These are phyloP conservation scores for Sipha maydis DNA, from an alignment of 2,888 invertebrate genomes.

Conservation along the genomic window DNA sequence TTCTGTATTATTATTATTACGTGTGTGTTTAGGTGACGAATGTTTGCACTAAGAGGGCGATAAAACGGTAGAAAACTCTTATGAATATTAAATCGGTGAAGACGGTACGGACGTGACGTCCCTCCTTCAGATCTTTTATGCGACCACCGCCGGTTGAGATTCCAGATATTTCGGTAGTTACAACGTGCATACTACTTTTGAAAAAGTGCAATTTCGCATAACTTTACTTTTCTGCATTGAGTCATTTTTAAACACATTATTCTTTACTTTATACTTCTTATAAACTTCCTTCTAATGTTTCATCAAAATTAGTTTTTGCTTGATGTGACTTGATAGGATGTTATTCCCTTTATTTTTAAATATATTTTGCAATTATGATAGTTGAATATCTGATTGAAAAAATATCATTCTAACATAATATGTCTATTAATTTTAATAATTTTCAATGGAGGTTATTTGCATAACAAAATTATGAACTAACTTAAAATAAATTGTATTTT, in stretches of 20 bases:
- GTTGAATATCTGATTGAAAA: no score
- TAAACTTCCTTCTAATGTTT: neutral
- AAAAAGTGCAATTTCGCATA: constrained; percentile 24
- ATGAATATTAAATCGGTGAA: constrained; percentile 52
- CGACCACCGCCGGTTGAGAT: constrained; percentile 31
- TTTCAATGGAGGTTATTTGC: no score
- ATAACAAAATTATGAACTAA: no score
- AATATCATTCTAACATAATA: no score
- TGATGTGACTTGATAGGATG: no score
- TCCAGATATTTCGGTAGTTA: constrained; percentile 48
- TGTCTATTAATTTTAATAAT: no score
- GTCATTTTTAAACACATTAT: neutral
- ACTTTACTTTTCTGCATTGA: constrained; percentile 11
- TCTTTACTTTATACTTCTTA: neutral
- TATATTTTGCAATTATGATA: no score
- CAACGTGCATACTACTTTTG: neutral
- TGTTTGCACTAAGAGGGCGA: constrained; percentile 59
- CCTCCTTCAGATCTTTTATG: constrained; percentile 40
- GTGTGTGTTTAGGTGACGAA: constrained; percentile 60
- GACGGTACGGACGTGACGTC: constrained; percentile 48
- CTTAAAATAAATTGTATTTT: no score
- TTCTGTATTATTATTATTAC: constrained; percentile 40
- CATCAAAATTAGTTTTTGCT: neutral
- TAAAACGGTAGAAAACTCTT: constrained; percentile 58
- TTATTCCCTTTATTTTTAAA: no score